Evolutionary conservation across 1,140 invertebrate species (phyloP).

Genomic region (Tetramorium alpestre): DNA sequence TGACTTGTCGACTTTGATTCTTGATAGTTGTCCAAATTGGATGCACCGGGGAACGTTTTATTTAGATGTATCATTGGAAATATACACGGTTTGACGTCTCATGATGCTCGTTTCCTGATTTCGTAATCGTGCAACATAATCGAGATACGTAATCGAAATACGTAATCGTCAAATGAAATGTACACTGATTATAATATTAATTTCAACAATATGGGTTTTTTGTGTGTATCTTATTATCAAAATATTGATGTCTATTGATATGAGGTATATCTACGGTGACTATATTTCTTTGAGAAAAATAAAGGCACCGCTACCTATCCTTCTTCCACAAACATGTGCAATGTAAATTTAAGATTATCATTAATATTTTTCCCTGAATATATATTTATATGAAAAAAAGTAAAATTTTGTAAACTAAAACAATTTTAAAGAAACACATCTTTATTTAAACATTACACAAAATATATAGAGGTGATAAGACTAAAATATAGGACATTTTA

Average conservation of each 20-base stretch:
- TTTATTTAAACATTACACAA: too few species aligned
- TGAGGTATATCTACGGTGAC: too few species aligned
- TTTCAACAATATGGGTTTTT: background rate
- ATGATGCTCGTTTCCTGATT: background rate
- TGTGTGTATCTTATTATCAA: background rate
- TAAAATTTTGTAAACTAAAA: too few species aligned
- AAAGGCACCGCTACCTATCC: too few species aligned
- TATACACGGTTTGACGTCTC: background rate
- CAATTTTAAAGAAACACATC: too few species aligned
- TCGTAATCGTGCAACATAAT: background rate
- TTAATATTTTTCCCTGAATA: too few species aligned
- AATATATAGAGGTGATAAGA: too few species aligned
- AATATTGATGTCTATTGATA: background rate
- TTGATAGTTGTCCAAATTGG: conserved; percentile 20
- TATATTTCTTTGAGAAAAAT: too few species aligned
- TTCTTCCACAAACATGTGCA: too few species aligned
- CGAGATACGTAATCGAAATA: background rate
- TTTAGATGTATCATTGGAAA: background rate
- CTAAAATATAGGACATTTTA: too few species aligned
- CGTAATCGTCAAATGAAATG: background rate
- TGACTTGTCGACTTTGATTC: conserved; percentile 51
- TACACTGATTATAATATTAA: conserved; percentile 6
- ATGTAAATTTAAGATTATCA: too few species aligned
- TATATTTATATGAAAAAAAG: too few species aligned
- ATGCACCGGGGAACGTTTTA: background rate